Evolutionary conservation across 2,113 vertebrate genomes (phyloP).

Genomic region (Regulus satrapa): DNA sequence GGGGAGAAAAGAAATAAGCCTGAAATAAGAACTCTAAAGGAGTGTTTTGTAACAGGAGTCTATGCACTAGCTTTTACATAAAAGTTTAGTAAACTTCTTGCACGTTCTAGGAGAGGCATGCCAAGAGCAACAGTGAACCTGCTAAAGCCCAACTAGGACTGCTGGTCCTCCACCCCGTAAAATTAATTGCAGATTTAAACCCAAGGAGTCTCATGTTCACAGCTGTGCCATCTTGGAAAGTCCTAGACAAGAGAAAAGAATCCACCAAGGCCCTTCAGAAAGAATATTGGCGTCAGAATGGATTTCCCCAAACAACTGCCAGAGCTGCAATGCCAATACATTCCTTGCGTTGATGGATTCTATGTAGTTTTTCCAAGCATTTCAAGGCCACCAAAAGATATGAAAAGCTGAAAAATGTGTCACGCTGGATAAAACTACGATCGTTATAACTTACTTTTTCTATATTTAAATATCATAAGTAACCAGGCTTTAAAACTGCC

Average conservation of each 20-base stretch:
- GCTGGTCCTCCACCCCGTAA: neutral
- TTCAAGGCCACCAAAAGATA: neutral
- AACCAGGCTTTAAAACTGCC: neutral
- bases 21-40: neutral
- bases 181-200: neutral
- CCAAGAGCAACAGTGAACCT: neutral
- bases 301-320: neutral
- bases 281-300: neutral
- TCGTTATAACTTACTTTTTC: slow-evolving; percentile 43
- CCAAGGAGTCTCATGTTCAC: neutral
- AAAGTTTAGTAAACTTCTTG: neutral
- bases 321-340: neutral
- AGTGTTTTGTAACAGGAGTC: neutral
- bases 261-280: neutral
- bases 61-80: neutral
- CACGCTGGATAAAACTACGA: slow-evolving; percentile 25
- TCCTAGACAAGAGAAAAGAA: slow-evolving; percentile 21
- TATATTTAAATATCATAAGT: slow-evolving; percentile 48
- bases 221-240: neutral
- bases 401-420: slow-evolving; percentile 27
- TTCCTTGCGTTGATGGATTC: neutral
- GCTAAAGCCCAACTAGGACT: neutral
- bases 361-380: neutral
- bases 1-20: neutral
- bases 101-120: neutral